A percentile compares a stretch with the other conserved stretches of the same genome.
Conservation (phyloP, 2,888 invertebrate genomes). For the Chorisops tibialis region DNA sequence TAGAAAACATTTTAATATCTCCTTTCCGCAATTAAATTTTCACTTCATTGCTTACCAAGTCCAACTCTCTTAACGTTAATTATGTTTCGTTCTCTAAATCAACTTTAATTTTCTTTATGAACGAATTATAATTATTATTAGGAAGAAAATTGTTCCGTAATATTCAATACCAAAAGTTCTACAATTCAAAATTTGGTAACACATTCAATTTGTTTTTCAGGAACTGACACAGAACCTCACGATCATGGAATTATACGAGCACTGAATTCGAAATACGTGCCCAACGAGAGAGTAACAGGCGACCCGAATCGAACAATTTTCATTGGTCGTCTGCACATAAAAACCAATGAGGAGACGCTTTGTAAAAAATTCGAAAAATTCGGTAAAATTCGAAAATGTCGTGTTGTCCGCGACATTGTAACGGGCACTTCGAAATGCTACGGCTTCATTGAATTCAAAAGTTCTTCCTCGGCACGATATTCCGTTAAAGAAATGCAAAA, state of each 20-base stretch:
- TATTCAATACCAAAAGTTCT: too few relatives aligned
- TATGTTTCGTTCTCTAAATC: too few relatives aligned
- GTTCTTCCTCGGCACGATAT: constrained; percentile 58
- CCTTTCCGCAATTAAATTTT: too few relatives aligned
- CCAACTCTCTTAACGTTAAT: too few relatives aligned
- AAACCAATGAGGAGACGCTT: constrained; percentile 61
- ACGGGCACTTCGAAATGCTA: constrained; percentile 81
- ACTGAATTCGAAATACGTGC: constrained; percentile 61
- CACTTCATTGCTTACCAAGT: too few relatives aligned
- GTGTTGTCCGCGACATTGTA: constrained; percentile 73
- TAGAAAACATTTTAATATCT: too few relatives aligned
- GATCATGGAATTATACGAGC: constrained; percentile 75
- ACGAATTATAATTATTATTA: not conserved
- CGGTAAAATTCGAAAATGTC: constrained; percentile 63
- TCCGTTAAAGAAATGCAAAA: constrained; percentile 62
- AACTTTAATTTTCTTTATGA: too few relatives aligned
- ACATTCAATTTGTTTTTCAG: too few relatives aligned
- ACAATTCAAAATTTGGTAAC: too few relatives aligned
- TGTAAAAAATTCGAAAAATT: constrained; percentile 59
- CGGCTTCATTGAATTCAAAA: constrained; percentile 79
- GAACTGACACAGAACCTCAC: constrained; percentile 76
- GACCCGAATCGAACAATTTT: constrained; percentile 71
- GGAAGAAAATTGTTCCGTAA: not conserved
- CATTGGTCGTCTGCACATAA: constrained; percentile 67
- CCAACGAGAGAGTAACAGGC: constrained; percentile 65